Base-by-base conservation (phyloP, 2,113 vertebrate species). In the Oryzias curvinotus region DNA sequence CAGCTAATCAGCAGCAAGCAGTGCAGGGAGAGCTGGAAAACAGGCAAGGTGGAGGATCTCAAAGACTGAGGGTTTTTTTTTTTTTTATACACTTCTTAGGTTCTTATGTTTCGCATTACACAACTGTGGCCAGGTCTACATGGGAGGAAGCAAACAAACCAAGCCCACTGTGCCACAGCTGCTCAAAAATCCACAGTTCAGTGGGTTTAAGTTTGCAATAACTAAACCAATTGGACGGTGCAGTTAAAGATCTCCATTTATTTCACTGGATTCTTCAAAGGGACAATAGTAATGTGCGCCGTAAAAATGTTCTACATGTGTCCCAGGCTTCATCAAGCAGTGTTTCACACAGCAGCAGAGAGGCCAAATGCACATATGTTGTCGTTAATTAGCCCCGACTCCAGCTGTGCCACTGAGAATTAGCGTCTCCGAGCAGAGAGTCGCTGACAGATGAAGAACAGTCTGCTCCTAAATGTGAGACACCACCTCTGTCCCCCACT, bases 371-470 rank as follows among this genome's bases (percentile, higher is more conserved):
- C 66, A 52, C 72, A 76, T 69, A 72, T 73, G 77, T 77, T 77
- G 69, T 30, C 56, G 74, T 71, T 85, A 80, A 82, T 82, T 82
- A 80, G 72, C 69, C 74, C 57, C 28, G 4, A 59, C 73, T 85
- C 82, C 87, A 81, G 85, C 81, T 85, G 85, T 74, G 71, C 76
- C 78, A 69, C 66, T 30, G 77, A 81, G 73, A 72, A 46, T 66
- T 73, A 63, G 64, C 21, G 8, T 80, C 62, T 71, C 57, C 1
- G n/a, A 75, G 49, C 47, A 1, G 60, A n/a, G 72, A 43, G 71
- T 25, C 26, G 60, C 64, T 76, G 80, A 86, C 81, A 78, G 86
- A 88, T 49, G 57, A 83, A 64, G 77, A 65, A 19, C 85, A 85
- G 85, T 51, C 73, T 65, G 49, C 80, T 74, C 50, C 76, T 55